Base-by-base conservation (phyloP, 2,113 vertebrate species). In the Nothocercus julius region DNA sequence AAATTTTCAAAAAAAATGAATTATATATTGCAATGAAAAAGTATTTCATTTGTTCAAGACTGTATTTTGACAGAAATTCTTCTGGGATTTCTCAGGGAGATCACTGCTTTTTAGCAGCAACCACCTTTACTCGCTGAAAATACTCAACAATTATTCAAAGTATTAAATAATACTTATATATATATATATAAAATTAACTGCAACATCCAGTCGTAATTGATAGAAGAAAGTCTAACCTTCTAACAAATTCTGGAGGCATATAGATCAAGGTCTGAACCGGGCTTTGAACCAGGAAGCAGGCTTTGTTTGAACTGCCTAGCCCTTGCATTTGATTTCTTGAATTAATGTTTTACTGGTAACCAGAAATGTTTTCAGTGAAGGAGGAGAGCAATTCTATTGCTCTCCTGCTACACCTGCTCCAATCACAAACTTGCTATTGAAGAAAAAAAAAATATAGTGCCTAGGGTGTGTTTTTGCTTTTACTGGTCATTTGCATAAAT, bases 321-420 rank as follows among this genome's bases (percentile, higher is more conserved):
- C 24, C 53, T 67, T 30, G 16, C 66, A 51, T 87, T 93, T 76
- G 66, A 85, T 95, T 94, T 90, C 74, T 73, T 15, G 66, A 95
- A 96, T 96, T 96, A 96, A 95, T 97, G 58, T 96, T 97, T 96
- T 90, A 97, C 89, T 36, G 54, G 44, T 77, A 78, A 78, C 69
- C 62, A 51, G 62, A 75, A 66, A 45, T 38, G 62, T 74, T 80
- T 84, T 30, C 70, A 84, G 24, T 80, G 83, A 74, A 73, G 36
- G 66, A 82, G 67, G 42, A 74, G 63, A 58, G 30, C 0, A 0
- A 49, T 87, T 16, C 70, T 84, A 27, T n/a, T 75, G 73, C 53
- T 84, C 63, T 40, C 82, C 72, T 84, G 84, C 49, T 49, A 74
- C 34, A 78, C 16, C 58, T 86, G n/a, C n/a, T 68, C 53, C 20